phyloP scores from a whole-genome alignment of 2,888 invertebrate genomes.

The Platycheirus albimanus region DNA sequence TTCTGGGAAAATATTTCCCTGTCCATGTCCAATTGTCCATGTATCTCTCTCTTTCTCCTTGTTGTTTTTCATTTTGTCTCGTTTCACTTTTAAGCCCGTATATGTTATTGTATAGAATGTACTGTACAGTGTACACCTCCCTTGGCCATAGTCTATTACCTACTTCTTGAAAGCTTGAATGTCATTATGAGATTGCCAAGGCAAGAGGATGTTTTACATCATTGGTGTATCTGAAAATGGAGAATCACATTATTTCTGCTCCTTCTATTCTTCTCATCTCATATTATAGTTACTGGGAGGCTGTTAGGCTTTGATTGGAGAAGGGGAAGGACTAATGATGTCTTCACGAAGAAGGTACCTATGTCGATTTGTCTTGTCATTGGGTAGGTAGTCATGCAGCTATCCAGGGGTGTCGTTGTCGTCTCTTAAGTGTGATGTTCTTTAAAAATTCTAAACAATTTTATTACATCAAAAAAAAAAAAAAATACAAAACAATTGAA shows the following conservation, averaged over 20 bases:
- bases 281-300: not conserved
- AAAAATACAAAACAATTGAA: slow-evolving; percentile 7
- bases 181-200: slow-evolving; percentile 55
- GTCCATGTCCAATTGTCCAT: no score
- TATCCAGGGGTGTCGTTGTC: not conserved
- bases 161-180: slow-evolving; percentile 42
- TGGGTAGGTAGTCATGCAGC: not conserved
- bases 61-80: not conserved
- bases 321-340: not conserved
- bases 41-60: no score
- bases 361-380: not conserved
- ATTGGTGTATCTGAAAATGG: not conserved
- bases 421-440: not conserved
- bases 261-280: not conserved
- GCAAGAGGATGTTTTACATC: slow-evolving; percentile 40
- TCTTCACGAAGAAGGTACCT: slow-evolving; percentile 18
- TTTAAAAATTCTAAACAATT: slow-evolving; percentile 3
- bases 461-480: not conserved
- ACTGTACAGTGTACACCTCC: no score
- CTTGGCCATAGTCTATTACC: not conserved
- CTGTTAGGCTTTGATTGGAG: slow-evolving; percentile 1
- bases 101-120: no score
- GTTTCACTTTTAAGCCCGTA: slow-evolving; percentile 7
- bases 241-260: slow-evolving; percentile 11
- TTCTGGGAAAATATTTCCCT: slow-evolving; percentile 43